Evolutionary conservation across 2,797 vertebrate species (phyloP).

Genomic region (Sebastes itinus): DNA sequence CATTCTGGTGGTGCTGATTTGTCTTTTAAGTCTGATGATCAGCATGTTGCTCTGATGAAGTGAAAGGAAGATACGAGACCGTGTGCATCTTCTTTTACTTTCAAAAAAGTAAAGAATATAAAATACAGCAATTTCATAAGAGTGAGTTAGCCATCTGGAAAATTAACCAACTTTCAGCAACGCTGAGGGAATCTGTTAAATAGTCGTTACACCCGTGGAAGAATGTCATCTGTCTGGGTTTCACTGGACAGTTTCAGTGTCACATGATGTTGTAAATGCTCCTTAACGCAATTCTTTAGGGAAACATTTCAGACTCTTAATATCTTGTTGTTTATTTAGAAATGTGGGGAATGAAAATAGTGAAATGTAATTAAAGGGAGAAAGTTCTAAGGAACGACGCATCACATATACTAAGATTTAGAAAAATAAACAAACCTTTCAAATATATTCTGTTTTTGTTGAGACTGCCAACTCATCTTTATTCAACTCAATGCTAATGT

Average conservation of each 20-base stretch:
- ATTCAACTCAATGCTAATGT: background rate
- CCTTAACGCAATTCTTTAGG: background rate
- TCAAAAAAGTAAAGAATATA: background rate
- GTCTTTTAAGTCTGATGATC: no score
- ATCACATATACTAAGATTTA: background rate
- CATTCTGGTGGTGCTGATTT: background rate
- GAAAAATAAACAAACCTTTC: background rate
- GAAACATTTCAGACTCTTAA: background rate
- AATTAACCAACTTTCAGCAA: slow-evolving; percentile 9
- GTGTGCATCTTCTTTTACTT: background rate
- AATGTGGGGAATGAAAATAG: no score
- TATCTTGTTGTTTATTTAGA: background rate
- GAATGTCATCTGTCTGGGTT: slow-evolving; percentile 1
- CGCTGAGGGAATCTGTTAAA: background rate
- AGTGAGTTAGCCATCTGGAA: slow-evolving; percentile 11
- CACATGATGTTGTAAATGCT: background rate
- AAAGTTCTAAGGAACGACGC: no score
- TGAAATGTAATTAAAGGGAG: no score
- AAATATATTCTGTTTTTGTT: background rate
- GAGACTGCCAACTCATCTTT: background rate
- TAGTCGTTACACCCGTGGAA: background rate
- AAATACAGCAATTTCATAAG: background rate
- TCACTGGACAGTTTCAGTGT: background rate
- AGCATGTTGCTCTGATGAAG: background rate
- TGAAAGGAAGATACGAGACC: background rate